Conservation (phyloP, 2,113 vertebrate species). For the Melanotaenia duboulayi region DNA sequence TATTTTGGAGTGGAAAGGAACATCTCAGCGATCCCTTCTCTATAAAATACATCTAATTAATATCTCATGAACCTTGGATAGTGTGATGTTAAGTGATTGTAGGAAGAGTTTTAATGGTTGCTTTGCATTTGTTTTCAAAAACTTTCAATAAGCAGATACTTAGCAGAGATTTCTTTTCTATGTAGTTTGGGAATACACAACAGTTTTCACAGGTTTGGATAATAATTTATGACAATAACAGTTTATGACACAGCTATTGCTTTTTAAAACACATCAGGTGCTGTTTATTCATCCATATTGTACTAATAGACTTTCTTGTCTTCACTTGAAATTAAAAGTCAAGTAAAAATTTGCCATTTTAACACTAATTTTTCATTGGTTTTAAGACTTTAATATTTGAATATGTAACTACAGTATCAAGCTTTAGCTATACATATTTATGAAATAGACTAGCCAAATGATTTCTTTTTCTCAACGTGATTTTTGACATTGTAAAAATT, state of each 20-base stretch:
- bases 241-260: slow-evolving; percentile 9
- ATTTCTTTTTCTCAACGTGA: slow-evolving; percentile 7
- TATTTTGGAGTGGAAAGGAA: slow-evolving; percentile 43
- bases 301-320: slow-evolving; percentile 29
- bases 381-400: slow-evolving; percentile 24
- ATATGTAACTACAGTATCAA: slow-evolving; percentile 22
- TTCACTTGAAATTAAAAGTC: slow-evolving; percentile 58
- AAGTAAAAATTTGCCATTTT: slow-evolving; percentile 26
- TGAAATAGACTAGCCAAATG: slow-evolving; percentile 33
- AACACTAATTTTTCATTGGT: slow-evolving; percentile 21
- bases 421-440: slow-evolving; percentile 46
- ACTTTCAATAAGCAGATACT: slow-evolving; percentile 20
- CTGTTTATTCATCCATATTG: slow-evolving; percentile 29
- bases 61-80: slow-evolving; percentile 36
- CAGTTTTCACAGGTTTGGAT: slow-evolving; percentile 10
- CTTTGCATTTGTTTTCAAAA: slow-evolving; percentile 17
- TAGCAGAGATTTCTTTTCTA: slow-evolving; percentile 1
- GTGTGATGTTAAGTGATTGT: slow-evolving; percentile 31
- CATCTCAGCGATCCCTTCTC: slow-evolving; percentile 36
- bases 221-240: slow-evolving; percentile 5
- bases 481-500: slow-evolving; percentile 33
- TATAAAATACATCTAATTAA: slow-evolving; percentile 40
- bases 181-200: slow-evolving; percentile 29
- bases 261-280: slow-evolving; percentile 42
- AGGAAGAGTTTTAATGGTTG: slow-evolving; percentile 17